Percentiles rank a stretch among this genome's conserved stretches.
phyloP scores from a whole-genome alignment of 2,113 vertebrate genomes.

The Bos indicus region DNA sequence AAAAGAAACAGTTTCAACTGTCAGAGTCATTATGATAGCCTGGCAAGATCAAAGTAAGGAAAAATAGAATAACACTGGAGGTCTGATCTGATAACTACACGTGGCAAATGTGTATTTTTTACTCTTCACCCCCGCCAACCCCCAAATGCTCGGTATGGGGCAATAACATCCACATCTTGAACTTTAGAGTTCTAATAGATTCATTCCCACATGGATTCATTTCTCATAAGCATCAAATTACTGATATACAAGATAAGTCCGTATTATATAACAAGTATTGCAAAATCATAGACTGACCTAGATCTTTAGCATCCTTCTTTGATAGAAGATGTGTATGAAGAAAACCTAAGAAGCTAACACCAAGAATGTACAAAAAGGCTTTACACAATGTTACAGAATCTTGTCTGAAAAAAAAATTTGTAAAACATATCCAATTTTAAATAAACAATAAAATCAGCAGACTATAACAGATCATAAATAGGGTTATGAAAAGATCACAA shows the following conservation, averaged over 20 bases:
- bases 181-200: not conserved
- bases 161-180: not conserved
- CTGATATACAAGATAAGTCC: conserved; percentile 73
- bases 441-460: conserved; percentile 80
- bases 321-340: conserved; percentile 57
- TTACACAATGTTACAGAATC: conserved; percentile 76
- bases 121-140: not conserved
- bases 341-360: conserved; percentile 69
- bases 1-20: conserved; percentile 29
- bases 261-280: conserved; percentile 72
- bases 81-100: not conserved
- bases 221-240: conserved; percentile 43
- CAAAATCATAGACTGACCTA: conserved; percentile 71
- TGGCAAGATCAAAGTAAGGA: conserved; percentile 68
- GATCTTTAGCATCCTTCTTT: conserved; percentile 56
- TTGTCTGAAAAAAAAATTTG: conserved; percentile 70
- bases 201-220: not conserved
- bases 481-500: conserved; percentile 79
- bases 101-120: not conserved
- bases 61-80: conserved; percentile 49
- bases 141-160: conserved; percentile 23
- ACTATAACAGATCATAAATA: conserved; percentile 81
- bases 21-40: conserved; percentile 57
- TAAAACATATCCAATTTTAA: conserved; percentile 80
- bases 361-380: conserved; percentile 72